A percentile compares a stretch with the other conserved stretches of the same genome.
phyloP scores from a whole-genome alignment of 64 coral and sea anemone genomes.

The Catalaphyllia jardinei region DNA sequence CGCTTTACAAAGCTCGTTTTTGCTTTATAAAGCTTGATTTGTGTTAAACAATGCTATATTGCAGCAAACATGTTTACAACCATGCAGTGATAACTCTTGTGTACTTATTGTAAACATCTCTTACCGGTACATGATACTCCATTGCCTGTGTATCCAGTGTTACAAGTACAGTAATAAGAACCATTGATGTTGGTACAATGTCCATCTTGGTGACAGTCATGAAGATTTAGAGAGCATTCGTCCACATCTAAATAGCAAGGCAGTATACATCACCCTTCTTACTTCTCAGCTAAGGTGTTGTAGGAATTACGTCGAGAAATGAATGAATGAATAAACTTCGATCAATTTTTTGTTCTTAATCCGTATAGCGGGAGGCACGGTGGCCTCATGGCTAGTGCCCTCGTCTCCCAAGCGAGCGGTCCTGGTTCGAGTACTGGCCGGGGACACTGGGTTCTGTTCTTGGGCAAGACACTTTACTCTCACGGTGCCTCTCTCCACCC shows the following conservation, averaged over 20 bases:
- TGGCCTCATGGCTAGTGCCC: too few species aligned
- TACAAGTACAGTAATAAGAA: constrained; percentile 64
- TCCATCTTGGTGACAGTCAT: constrained; percentile 42
- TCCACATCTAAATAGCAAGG: constrained; percentile 48
- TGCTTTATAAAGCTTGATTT: not conserved
- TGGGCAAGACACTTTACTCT: too few species aligned
- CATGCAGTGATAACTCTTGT: not conserved
- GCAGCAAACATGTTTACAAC: constrained; percentile 46
- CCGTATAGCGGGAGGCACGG: too few species aligned
- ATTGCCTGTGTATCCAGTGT: constrained; percentile 59
- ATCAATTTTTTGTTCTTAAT: too few species aligned
- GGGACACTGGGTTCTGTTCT: too few species aligned
- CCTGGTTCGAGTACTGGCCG: too few species aligned
- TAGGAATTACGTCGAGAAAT: too few species aligned
- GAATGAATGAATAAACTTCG: too few species aligned
- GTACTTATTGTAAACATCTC: not conserved
- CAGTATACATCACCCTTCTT: too few species aligned
- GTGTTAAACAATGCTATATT: constrained; percentile 41
- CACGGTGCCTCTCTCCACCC: too few species aligned
- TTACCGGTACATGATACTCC: constrained; percentile 62
- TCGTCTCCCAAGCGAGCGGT: too few species aligned
- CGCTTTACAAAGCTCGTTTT: not conserved
- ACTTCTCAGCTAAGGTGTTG: too few species aligned
- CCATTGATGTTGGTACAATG: constrained; percentile 60
- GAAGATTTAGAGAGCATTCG: constrained; percentile 36